Base-by-base conservation (phyloP, 2,113 vertebrate species). In the Dipodomys ordii region DNA sequence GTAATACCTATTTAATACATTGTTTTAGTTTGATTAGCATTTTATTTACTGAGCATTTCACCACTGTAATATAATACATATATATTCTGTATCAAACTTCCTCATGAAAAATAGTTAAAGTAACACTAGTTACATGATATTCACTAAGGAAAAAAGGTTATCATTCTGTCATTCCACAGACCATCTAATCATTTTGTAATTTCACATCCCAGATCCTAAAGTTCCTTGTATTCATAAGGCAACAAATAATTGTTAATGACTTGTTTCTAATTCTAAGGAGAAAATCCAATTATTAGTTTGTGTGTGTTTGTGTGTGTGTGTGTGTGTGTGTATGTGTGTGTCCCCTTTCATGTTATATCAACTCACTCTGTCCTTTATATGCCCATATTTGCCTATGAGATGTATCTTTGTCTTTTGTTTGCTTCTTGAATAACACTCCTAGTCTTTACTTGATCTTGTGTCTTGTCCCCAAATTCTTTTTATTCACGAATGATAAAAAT, bases 261-360 rank as follows among this genome's bases (percentile, higher is more conserved):
- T 76, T 64, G 16, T 77, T 82, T 77, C 18, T 68, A 81, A 88
- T 71, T 94, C 39, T 86, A 95, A 71, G 28, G 27, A 80, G 35
- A 90, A 86, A 92, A 90, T 46, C 35, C 19, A 78, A 39, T 39
- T 39, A 39, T 39, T 39, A 39, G 0, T 39, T 39, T 39, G 35
- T 39, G 35, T 39, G 35, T 39, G n/a, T n/a, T n/a, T n/a, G n/a
- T n/a, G n/a, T n/a, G n/a, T n/a, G n/a, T 39, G 35, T 39, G 35
- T 39, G 35, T 39, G 39, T 39, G 39, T 39, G 39, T 39, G 39
- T 39, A 5, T 39, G 39, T 39, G 5, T 39, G 39, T 39, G 39
- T 39, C 39, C 5, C 39, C 39, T 39, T 39, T 39, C 39, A 39
- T 39, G 39, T 39, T 39, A 39, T 39, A 39, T 39, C 39, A 39